Evolutionary conservation across 2,888 invertebrate genomes (phyloP), one percentile per base, ranked within the genome.

Genomic region (Polydrusus cervinus): DNA sequence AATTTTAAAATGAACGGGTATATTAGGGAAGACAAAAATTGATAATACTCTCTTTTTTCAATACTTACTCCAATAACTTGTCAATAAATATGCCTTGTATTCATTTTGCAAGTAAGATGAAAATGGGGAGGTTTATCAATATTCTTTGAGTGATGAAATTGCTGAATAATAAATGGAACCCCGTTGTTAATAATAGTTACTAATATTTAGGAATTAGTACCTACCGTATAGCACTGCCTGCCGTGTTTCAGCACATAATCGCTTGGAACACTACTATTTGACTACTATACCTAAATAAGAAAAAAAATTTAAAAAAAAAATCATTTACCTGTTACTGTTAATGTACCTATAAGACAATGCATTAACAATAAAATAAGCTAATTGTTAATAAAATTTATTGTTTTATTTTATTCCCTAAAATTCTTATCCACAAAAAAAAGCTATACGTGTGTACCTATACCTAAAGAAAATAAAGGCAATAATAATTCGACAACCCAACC

Each of bases 201-300:
- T 68, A 65, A 65, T 64, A 61, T 66, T 80, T 81, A 82, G 80
- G 80, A 80, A 82, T 83, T 82, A 85, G 83, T 86, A 87, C 87
- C 85, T 86, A 87, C 87, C 85, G 87, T 87, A 87, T 87, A 87
- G 87, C 87, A 87, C 87, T 87, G 87, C 87, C 87, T 87, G 84
- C 82, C 82, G 87, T 87, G 87, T 87, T 87, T 87, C 87, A 86
- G 85, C 86, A 87, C 87, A 85, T 85, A 86, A 86, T 84, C 84
- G 87, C 87, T 87, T 87, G 87, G 86, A 87, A 87, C 87, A 87
- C 87, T 68, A 74, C 71, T 73, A 83, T 85, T 86, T 87, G 87
- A 87, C 86, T 87, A 87, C 85, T 86, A 85, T 85, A 84, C 84
- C 74, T 70, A 69, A 74, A 65, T 70, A 69, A 69, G 64, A 68